Conservation (phyloP, 2,113 vertebrate genomes). For the Mobula birostris region DNA sequence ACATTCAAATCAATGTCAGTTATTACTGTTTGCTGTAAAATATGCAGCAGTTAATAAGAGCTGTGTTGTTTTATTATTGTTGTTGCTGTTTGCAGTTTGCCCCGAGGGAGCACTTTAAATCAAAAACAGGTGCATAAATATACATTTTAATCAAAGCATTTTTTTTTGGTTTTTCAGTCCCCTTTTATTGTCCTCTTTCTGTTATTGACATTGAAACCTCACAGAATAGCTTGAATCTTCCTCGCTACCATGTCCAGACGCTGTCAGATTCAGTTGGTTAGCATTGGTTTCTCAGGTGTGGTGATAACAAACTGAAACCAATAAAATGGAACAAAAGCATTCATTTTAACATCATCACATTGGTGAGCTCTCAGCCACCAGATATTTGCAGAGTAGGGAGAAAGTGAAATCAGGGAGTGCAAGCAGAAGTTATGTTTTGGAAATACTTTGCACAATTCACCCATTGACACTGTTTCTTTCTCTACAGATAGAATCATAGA, state of each 20-base stretch:
- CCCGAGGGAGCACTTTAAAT: neutral
- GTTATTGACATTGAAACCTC: neutral
- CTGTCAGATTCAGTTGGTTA: no score
- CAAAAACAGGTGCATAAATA: slow-evolving; percentile 13
- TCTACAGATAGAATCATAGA: no score
- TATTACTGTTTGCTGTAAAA: slow-evolving; percentile 9
- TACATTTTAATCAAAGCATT: neutral
- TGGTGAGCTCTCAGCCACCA: no score
- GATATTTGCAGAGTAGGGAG: no score
- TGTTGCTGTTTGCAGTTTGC: neutral
- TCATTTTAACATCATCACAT: no score
- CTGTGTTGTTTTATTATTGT: neutral
- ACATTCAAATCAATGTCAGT: slow-evolving; percentile 32
- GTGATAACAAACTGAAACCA: no score
- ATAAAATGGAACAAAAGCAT: no score
- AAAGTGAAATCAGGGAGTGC: no score
- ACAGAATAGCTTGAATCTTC: neutral
- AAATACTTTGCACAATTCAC: no score
- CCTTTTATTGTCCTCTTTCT: neutral
- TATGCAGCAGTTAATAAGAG: slow-evolving; percentile 27
- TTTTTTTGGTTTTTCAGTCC: neutral
- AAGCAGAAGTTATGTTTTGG: no score
- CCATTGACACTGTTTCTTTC: no score
- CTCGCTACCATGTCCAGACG: neutral
- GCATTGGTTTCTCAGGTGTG: no score